Evolutionary conservation across 2,797 vertebrate genomes (phyloP).

Genomic region (Schizothorax lantsangensis): DNA sequence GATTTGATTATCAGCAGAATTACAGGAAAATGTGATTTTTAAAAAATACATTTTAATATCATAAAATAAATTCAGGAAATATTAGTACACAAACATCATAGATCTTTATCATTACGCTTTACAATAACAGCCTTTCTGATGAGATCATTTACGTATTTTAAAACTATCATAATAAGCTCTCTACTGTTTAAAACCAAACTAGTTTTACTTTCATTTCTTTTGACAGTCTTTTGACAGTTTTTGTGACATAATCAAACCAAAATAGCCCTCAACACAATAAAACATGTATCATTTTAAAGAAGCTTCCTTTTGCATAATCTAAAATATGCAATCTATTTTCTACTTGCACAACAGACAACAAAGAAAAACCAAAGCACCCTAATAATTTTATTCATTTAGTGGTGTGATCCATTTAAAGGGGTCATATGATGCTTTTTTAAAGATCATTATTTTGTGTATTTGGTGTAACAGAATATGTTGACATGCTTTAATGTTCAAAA

Average conservation of each 20-base stretch:
- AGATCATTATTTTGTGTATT: no score
- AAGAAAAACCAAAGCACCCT: not conserved
- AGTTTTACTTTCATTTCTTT: not conserved
- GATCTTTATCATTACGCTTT: not conserved
- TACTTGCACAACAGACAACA: not conserved
- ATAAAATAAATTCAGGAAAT: no score
- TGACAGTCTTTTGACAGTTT: not conserved
- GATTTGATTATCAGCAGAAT: no score
- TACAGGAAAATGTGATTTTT: no score
- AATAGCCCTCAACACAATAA: no score
- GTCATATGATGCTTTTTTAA: no score
- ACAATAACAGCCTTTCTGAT: not conserved
- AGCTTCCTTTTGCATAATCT: not conserved
- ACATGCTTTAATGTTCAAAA: no score
- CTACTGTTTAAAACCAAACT: not conserved
- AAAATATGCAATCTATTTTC: not conserved
- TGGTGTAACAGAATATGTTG: no score
- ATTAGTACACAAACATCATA: no score
- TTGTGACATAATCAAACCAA: no score
- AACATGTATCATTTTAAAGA: not conserved
- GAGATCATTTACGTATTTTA: not conserved
- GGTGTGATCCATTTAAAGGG: no score
- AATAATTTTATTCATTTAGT: not conserved
- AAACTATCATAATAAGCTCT: not conserved
- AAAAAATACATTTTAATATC: no score